Evolutionary conservation across 2,113 vertebrate species (phyloP).

Genomic region (Notechis scutatus): DNA sequence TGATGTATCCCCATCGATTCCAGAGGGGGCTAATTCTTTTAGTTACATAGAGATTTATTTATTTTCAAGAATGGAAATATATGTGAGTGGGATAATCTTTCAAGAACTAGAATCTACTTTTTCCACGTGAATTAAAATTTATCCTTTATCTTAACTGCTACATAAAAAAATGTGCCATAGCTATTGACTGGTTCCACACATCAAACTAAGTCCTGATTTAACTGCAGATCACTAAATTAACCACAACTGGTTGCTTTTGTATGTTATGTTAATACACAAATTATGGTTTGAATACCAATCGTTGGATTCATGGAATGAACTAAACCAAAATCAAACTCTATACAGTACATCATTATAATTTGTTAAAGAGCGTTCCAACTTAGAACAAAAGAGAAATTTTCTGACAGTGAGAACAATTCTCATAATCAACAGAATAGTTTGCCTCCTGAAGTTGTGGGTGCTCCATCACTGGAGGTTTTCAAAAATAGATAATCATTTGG

Average conservation of each 20-base stretch:
- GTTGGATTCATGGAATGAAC: not conserved
- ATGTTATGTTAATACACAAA: not conserved
- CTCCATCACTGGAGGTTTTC: not conserved
- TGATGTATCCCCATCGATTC: slow-evolving; percentile 17
- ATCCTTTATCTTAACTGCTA: not conserved
- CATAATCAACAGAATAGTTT: not conserved
- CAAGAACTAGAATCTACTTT: not conserved
- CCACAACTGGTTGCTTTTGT: not conserved
- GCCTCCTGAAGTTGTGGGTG: no score
- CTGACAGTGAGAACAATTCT: not conserved
- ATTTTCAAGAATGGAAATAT: not conserved
- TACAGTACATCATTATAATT: not conserved
- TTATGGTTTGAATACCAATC: not conserved
- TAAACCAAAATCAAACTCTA: not conserved
- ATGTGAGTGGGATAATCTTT: not conserved
- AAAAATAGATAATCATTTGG: not conserved
- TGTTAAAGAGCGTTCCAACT: not conserved
- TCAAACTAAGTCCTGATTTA: not conserved
- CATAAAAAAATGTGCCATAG: not conserved
- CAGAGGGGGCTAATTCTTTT: not conserved
- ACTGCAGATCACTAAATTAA: not conserved
- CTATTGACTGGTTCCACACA: not conserved
- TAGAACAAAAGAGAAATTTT: not conserved
- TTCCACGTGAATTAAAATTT: not conserved
- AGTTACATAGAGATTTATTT: not conserved